These are phyloP conservation scores for Heterotis niloticus DNA, from an alignment of 2,113 vertebrate genomes.

Conservation along the genomic window DNA sequence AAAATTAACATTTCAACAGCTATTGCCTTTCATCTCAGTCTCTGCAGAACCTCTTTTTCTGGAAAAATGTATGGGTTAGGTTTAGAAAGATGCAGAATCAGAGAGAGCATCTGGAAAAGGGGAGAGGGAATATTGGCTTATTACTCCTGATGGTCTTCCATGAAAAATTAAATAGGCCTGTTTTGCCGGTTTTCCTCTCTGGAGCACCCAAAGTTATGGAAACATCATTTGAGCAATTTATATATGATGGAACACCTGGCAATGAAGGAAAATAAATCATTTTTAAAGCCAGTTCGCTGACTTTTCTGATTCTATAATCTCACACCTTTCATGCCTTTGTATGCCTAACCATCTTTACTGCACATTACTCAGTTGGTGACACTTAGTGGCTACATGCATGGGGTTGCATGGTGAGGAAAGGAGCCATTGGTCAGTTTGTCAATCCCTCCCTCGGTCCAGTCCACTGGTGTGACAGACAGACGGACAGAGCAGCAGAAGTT, in stretches of 20 bases:
- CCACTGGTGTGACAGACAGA: too few species aligned
- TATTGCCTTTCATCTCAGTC: constrained; percentile 92
- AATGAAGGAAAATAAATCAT: constrained; percentile 79
- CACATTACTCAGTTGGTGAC: constrained; percentile 12
- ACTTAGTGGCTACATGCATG: neutral
- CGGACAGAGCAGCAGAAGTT: too few species aligned
- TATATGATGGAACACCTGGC: constrained; percentile 88
- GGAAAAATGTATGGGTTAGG: constrained; percentile 70
- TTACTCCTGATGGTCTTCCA: constrained; percentile 89
- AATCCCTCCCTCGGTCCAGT: too few species aligned
- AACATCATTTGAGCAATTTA: constrained; percentile 93
- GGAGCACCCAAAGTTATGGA: constrained; percentile 86
- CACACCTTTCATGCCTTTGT: constrained; percentile 44
- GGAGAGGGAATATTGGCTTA: constrained; percentile 91
- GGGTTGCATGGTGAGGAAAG: neutral
- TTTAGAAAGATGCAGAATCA: constrained; percentile 85
- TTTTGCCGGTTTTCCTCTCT: constrained; percentile 92
- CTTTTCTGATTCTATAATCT: constrained; percentile 46
- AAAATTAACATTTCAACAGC: constrained; percentile 99
- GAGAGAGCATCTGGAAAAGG: constrained; percentile 95
- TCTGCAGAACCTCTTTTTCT: constrained; percentile 78
- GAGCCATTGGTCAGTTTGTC: neutral
- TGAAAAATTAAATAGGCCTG: constrained; percentile 98
- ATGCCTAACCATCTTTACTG: constrained; percentile 40
- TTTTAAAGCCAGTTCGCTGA: constrained; percentile 30